Evolutionary conservation across 2,888 invertebrate species (phyloP).

Genomic region (Elmis aenea): DNA sequence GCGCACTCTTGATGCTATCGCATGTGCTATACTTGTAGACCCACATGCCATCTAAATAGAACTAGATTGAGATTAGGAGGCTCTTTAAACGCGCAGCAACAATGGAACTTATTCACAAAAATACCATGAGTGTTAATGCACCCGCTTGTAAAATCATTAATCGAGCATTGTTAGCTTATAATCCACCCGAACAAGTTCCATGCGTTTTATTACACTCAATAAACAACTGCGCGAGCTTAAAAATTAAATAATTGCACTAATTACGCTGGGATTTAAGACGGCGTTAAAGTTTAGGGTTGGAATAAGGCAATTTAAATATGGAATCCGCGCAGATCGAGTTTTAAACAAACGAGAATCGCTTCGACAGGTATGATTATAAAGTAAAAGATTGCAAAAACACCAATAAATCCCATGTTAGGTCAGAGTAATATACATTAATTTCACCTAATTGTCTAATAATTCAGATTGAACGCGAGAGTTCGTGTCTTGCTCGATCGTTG

Average conservation of each 20-base stretch:
- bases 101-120: too few relatives aligned
- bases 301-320: too few relatives aligned
- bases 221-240: too few relatives aligned
- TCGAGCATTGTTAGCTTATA: too few relatives aligned
- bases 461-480: conserved; percentile 36
- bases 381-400: conserved; percentile 19
- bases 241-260: too few relatives aligned
- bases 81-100: conserved; percentile 13
- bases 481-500: conserved; percentile 37
- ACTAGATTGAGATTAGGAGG: conserved; percentile 30
- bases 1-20: conserved; percentile 29
- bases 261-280: too few relatives aligned
- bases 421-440: conserved; percentile 41
- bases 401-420: conserved; percentile 37
- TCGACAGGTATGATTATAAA: conserved; percentile 21
- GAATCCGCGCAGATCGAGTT: too few relatives aligned
- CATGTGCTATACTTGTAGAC: conserved; percentile 33
- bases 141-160: too few relatives aligned
- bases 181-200: too few relatives aligned
- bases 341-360: background rate
- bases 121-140: too few relatives aligned
- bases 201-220: too few relatives aligned
- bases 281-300: too few relatives aligned
- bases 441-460: conserved; percentile 42
- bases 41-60: conserved; percentile 33